Evolutionary conservation across 2,888 invertebrate species (phyloP).

Genomic region (Eupithecia tripunctaria): DNA sequence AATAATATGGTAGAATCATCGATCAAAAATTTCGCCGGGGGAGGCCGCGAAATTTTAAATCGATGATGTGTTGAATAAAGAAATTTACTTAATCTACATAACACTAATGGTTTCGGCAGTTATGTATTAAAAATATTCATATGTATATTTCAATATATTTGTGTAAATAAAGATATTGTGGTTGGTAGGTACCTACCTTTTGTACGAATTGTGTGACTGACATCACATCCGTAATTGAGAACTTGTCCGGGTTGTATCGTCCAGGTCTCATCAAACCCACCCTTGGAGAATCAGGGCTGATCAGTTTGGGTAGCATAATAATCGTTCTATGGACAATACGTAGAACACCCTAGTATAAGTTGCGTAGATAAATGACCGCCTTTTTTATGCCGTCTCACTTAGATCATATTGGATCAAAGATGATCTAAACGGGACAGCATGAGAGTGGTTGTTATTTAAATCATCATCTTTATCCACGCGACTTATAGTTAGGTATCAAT

Average conservation of each 20-base stretch:
- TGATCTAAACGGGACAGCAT: background rate
- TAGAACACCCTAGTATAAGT: background rate
- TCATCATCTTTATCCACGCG: background rate
- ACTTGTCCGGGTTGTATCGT: constrained; percentile 72
- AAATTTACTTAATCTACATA: no score
- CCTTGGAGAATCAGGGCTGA: constrained; percentile 66
- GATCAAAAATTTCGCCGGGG: no score
- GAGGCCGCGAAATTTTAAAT: no score
- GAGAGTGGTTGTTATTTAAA: background rate
- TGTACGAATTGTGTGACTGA: constrained; percentile 54
- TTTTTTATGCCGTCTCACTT: background rate
- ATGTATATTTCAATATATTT: no score
- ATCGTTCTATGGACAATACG: constrained; percentile 49
- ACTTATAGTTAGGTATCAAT: no score
- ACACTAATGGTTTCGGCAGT: no score
- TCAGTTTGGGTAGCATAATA: constrained; percentile 61
- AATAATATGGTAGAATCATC: no score
- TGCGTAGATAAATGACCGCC: background rate
- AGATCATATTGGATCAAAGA: background rate
- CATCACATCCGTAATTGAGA: constrained; percentile 60
- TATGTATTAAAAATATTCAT: no score
- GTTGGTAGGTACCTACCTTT: constrained; percentile 51
- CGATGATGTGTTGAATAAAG: no score
- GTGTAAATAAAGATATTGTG: no score
- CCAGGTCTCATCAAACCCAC: constrained; percentile 82